Percentiles rank a stretch among this genome's conserved stretches.
phyloP scores from a whole-genome alignment of 2,888 invertebrate species.

The Megalurothrips usitatus region DNA sequence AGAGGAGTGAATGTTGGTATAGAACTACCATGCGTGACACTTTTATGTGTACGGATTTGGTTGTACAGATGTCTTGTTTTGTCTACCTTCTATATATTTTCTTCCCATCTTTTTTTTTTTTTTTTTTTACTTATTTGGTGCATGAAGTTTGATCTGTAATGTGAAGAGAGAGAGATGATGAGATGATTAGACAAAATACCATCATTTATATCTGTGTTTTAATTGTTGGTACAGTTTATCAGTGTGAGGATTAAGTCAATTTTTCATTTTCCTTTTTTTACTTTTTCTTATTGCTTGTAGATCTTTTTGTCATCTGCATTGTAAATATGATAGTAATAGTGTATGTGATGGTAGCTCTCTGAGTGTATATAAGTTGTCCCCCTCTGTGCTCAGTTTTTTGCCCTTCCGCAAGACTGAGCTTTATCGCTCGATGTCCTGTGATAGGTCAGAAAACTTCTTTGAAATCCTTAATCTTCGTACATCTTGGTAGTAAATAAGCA shows the following conservation, averaged over 20 bases:
- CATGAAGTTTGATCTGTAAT: background rate
- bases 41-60: too few species aligned
- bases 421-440: too few species aligned
- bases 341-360: background rate
- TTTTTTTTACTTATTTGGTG: background rate
- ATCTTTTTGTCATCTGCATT: background rate
- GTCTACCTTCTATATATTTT: background rate
- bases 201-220: background rate
- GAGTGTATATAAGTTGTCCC: background rate
- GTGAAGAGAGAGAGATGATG: too few species aligned
- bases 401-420: too few species aligned
- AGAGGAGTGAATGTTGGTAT: conserved; percentile 20
- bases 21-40: conserved; percentile 3
- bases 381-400: background rate
- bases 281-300: conserved; percentile 18
- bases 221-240: background rate
- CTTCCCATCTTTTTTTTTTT: background rate
- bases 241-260: conserved; percentile 10
- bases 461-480: too few species aligned
- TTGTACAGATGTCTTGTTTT: background rate
- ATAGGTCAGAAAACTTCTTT: too few species aligned
- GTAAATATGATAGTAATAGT: background rate
- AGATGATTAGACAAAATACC: too few species aligned
- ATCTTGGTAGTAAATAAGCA: too few species aligned
- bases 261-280: conserved; percentile 4